Evolutionary conservation across 2,888 invertebrate genomes (phyloP).

Genomic region (Orthonevra nobilis): DNA sequence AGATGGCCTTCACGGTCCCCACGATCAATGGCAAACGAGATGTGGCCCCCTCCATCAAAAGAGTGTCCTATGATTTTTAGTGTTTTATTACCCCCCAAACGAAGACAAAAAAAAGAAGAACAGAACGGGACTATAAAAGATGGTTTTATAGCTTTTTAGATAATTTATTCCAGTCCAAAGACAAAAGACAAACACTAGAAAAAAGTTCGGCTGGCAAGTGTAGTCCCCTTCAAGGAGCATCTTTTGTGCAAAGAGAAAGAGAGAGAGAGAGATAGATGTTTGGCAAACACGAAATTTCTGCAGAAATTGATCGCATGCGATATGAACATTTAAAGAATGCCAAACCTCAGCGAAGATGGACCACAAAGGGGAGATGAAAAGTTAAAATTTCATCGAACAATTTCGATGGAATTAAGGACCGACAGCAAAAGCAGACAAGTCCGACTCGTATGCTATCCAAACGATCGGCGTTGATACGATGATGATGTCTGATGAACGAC

Average conservation of each 20-base stretch:
- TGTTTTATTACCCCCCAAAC: constrained; percentile 56
- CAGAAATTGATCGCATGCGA: constrained; percentile 70
- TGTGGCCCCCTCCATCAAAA: neutral
- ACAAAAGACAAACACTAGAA: too few relatives aligned
- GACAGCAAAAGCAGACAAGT: constrained; percentile 41
- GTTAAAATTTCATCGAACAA: constrained; percentile 63
- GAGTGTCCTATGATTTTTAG: constrained; percentile 57
- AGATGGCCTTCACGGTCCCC: constrained; percentile 38
- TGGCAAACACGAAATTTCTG: constrained; percentile 60
- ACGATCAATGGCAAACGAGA: too few relatives aligned
- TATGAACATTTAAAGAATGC: constrained; percentile 68
- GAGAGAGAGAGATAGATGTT: too few relatives aligned
- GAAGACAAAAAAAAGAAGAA: too few relatives aligned
- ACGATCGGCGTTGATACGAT: constrained; percentile 68
- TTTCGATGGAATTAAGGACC: constrained; percentile 67
- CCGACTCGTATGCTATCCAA: constrained; percentile 63
- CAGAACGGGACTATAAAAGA: constrained; percentile 58
- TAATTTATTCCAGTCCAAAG: constrained; percentile 23
- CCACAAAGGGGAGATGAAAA: constrained; percentile 40
- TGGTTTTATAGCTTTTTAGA: constrained; percentile 43
- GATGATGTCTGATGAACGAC: constrained; percentile 70
- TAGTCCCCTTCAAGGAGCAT: constrained; percentile 18
- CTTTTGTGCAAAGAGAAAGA: constrained; percentile 23
- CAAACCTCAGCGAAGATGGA: constrained; percentile 35
- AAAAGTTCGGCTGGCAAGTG: too few relatives aligned